Evolutionary conservation across 1,140 invertebrate genomes (phyloP).

Genomic region (Tetragnatha versicolor): DNA sequence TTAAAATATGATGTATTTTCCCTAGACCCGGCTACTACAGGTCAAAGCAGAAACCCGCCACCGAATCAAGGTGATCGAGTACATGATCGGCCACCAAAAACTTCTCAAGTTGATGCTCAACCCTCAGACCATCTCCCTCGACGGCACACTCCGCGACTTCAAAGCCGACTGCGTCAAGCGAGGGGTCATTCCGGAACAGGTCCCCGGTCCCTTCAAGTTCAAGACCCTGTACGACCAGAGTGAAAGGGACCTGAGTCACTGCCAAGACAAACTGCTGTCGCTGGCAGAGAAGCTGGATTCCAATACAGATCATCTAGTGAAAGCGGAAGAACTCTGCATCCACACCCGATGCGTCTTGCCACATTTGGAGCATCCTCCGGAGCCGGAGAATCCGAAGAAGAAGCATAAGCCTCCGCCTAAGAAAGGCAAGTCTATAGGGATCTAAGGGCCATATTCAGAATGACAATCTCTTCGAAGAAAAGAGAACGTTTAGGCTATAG

Average conservation of each 20-base stretch:
- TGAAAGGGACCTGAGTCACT: not conserved
- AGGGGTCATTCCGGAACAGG: not conserved
- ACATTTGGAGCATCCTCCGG: not conserved
- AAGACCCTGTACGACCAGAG: conserved; percentile 8
- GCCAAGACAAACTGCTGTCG: not conserved
- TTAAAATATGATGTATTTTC: no score
- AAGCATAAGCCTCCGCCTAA: no score
- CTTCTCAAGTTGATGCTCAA: conserved; percentile 24
- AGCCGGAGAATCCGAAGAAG: no score
- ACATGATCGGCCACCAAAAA: conserved; percentile 25
- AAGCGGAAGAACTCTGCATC: not conserved
- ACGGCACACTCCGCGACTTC: not conserved
- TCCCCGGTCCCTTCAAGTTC: not conserved
- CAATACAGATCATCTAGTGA: not conserved
- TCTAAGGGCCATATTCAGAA: no score
- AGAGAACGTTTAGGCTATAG: no score
- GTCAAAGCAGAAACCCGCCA: not conserved
- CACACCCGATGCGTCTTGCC: not conserved
- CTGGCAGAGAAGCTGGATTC: not conserved
- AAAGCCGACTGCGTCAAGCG: not conserved
- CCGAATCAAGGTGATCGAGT: conserved; percentile 1
- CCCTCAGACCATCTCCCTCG: not conserved
- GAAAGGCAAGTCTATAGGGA: no score
- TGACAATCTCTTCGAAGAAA: no score
- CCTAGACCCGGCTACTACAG: not conserved